Evolutionary conservation across 1,140 invertebrate species (phyloP).

Genomic region (Drosophila insularis): DNA sequence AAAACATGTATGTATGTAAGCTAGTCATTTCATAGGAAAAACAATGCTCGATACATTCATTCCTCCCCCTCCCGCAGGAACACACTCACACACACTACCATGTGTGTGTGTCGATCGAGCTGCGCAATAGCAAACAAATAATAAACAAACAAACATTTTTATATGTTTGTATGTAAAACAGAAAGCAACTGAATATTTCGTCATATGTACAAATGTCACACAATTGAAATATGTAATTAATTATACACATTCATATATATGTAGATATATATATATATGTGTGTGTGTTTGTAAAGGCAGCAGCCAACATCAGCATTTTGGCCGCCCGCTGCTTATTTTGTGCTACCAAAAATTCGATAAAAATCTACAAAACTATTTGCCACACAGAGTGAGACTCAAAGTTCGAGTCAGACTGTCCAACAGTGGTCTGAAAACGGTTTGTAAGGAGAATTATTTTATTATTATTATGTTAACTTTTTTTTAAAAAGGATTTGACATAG

Average conservation of each 20-base stretch:
- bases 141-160: slow-evolving; percentile 31
- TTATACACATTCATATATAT: slow-evolving; percentile 30
- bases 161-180: slow-evolving; percentile 38
- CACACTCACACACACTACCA: background rate
- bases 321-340: slow-evolving; percentile 55
- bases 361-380: slow-evolving; percentile 64
- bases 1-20: background rate
- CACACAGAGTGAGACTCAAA: slow-evolving; percentile 20
- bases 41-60: background rate
- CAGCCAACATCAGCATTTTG: slow-evolving; percentile 20
- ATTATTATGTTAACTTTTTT: no score
- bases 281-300: slow-evolving; percentile 33
- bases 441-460: background rate
- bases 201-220: slow-evolving; percentile 55
- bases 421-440: background rate
- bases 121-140: slow-evolving; percentile 28
- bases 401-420: background rate
- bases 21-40: slow-evolving; percentile 2
- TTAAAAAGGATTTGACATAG: no score
- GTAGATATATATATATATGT: slow-evolving; percentile 1
- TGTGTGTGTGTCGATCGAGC: slow-evolving; percentile 17
- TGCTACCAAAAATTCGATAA: slow-evolving; percentile 52
- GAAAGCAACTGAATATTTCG: slow-evolving; percentile 44
- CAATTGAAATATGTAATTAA: slow-evolving; percentile 67
- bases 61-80: background rate